Conservation (phyloP, 2,113 vertebrate species). For the Lampris megalopsis region DNA sequence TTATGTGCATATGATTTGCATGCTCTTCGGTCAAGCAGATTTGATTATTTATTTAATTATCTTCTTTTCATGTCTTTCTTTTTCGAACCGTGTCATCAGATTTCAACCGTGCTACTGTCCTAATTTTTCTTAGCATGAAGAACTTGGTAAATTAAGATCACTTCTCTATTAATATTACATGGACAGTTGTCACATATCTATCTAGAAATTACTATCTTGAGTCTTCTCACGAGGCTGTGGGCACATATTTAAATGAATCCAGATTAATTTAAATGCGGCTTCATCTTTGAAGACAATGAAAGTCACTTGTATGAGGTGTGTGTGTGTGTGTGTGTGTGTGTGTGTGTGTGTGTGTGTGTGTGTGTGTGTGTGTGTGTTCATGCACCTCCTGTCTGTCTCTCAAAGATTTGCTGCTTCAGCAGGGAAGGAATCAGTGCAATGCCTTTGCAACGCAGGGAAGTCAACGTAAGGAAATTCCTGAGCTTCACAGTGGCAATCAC, state of each 20-base stretch:
- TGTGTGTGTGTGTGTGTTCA: slow-evolving; percentile 20
- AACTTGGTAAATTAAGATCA: slow-evolving; percentile 14
- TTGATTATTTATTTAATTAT: slow-evolving; percentile 57
- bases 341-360: slow-evolving; percentile 1
- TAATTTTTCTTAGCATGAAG: neutral
- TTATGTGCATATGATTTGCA: slow-evolving; percentile 57
- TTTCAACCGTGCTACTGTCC: slow-evolving; percentile 3
- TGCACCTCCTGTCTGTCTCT: slow-evolving; percentile 54
- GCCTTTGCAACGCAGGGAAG: slow-evolving; percentile 70
- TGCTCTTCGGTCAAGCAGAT: slow-evolving; percentile 43
- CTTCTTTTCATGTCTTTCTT: slow-evolving; percentile 15
- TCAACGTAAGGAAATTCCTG: slow-evolving; percentile 76
- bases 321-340: slow-evolving; percentile 7
- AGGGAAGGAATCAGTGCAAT: slow-evolving; percentile 75
- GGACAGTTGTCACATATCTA: neutral
- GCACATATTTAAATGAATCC: slow-evolving; percentile 20
- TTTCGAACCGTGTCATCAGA: slow-evolving; percentile 24
- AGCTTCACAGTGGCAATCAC: slow-evolving; percentile 78
- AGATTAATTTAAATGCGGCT: slow-evolving; percentile 11
- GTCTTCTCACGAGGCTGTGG: neutral
- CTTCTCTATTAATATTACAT: slow-evolving; percentile 26
- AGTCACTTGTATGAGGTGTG: slow-evolving; percentile 53
- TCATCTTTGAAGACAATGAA: slow-evolving; percentile 42
- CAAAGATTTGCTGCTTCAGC: slow-evolving; percentile 79
- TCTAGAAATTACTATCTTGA: slow-evolving; percentile 2